A percentile compares a stretch with the other conserved stretches of the same genome.
These are phyloP conservation scores for Rhopalosiphum padi DNA, from an alignment of 1,140 invertebrate species.

Conservation along the genomic window DNA sequence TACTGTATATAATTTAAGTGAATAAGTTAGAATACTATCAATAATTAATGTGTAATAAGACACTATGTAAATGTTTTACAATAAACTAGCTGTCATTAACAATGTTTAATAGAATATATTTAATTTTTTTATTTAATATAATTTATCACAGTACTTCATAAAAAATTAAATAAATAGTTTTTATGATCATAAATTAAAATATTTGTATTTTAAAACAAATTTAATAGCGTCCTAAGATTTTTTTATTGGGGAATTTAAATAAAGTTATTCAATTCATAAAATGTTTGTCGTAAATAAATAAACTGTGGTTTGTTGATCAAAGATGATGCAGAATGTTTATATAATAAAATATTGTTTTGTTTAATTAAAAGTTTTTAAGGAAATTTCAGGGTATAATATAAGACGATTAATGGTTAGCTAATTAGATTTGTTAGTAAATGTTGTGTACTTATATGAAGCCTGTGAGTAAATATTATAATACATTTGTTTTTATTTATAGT, in stretches of 20 bases:
- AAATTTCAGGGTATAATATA: background rate
- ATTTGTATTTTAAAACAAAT: background rate
- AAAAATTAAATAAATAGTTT: background rate
- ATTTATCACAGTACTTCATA: background rate
- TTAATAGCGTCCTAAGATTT: background rate
- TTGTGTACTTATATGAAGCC: background rate
- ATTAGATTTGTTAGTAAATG: background rate
- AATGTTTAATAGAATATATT: background rate
- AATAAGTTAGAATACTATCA: background rate
- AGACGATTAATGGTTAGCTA: background rate
- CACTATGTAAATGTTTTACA: background rate
- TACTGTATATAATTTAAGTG: background rate
- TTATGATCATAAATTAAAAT: background rate
- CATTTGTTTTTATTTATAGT: background rate
- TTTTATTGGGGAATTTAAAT: background rate
- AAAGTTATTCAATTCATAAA: background rate
- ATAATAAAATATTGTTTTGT: background rate
- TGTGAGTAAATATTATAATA: background rate
- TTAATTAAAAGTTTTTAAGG: background rate
- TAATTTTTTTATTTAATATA: background rate
- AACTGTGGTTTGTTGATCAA: background rate
- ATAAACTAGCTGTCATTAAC: background rate
- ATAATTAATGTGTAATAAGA: background rate
- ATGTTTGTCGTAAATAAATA: background rate
- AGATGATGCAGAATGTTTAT: background rate